A percentile compares a stretch with the other conserved stretches of the same genome.
phyloP scores from a whole-genome alignment of 2,797 vertebrate genomes.

The Loriculus beryllinus region DNA sequence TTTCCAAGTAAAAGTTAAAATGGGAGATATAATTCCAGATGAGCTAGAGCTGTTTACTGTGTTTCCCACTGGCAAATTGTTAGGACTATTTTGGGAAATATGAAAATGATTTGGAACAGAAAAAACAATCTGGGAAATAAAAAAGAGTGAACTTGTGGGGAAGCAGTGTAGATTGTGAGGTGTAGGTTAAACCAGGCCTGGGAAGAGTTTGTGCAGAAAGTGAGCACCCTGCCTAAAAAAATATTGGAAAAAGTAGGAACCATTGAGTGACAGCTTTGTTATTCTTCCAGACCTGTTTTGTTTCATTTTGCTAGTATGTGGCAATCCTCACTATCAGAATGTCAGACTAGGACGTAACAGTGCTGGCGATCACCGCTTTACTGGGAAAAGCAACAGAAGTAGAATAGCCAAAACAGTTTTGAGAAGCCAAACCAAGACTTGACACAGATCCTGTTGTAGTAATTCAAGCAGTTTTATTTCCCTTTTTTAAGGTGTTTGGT shows the following conservation, averaged over 20 bases:
- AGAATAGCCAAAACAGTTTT: background rate
- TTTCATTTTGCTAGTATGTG: background rate
- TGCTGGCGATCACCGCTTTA: background rate
- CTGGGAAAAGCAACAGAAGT: background rate
- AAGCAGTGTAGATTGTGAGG: background rate
- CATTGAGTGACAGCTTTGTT: background rate
- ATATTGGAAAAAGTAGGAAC: background rate
- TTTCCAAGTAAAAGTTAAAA: conserved; percentile 41
- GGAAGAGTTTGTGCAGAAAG: background rate
- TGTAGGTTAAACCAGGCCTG: background rate
- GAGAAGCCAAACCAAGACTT: background rate
- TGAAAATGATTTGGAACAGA: background rate
- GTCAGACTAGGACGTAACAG: background rate
- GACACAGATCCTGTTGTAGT: background rate
- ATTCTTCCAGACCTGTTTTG: background rate
- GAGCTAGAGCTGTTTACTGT: background rate
- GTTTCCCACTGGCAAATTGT: background rate
- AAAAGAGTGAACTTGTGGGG: background rate
- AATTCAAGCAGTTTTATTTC: background rate
- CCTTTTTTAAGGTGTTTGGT: background rate
- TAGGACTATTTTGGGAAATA: conserved; percentile 6
- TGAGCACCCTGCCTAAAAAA: background rate
- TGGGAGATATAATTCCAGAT: conserved; percentile 9
- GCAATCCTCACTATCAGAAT: background rate
- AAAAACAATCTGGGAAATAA: background rate